Conservation (phyloP, 2,888 invertebrate genomes). For the Trachelus stipa region DNA sequence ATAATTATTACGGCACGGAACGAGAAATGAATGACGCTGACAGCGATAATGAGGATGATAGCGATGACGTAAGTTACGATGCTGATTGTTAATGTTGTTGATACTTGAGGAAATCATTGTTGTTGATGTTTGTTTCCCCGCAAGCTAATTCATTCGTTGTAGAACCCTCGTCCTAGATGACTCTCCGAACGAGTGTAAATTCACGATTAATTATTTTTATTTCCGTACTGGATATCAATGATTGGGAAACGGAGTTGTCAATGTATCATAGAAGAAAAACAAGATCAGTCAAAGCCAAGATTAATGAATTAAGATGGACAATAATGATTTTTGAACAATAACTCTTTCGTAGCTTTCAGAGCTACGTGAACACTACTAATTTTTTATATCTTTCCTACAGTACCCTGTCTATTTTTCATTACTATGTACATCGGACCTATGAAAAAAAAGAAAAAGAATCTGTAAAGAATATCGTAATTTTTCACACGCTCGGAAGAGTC, state of each 20-base stretch:
- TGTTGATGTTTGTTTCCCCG: conserved; percentile 60
- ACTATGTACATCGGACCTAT: neutral
- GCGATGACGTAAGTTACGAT: conserved; percentile 49
- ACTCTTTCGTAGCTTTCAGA: too few relatives aligned
- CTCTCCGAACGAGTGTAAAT: conserved; percentile 48
- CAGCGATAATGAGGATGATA: conserved; percentile 39
- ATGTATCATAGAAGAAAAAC: neutral
- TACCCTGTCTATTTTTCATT: neutral
- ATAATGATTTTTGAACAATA: neutral
- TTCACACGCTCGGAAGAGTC: conserved; percentile 42
- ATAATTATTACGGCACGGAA: conserved; percentile 27
- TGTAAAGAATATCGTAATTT: neutral
- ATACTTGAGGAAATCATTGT: conserved; percentile 56
- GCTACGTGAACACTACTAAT: neutral
- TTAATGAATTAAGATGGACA: neutral
- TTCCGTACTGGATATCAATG: neutral
- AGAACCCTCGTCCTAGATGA: conserved; percentile 43
- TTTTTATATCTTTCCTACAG: neutral
- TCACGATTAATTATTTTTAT: conserved; percentile 21
- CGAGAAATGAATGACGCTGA: neutral
- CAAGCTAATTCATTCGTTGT: conserved; percentile 39
- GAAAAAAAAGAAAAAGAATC: neutral
- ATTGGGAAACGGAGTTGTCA: neutral
- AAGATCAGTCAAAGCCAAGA: neutral
- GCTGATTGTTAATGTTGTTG: conserved; percentile 60